Evolutionary conservation across 2,888 invertebrate genomes (phyloP).

Genomic region (Melieria omissa): DNA sequence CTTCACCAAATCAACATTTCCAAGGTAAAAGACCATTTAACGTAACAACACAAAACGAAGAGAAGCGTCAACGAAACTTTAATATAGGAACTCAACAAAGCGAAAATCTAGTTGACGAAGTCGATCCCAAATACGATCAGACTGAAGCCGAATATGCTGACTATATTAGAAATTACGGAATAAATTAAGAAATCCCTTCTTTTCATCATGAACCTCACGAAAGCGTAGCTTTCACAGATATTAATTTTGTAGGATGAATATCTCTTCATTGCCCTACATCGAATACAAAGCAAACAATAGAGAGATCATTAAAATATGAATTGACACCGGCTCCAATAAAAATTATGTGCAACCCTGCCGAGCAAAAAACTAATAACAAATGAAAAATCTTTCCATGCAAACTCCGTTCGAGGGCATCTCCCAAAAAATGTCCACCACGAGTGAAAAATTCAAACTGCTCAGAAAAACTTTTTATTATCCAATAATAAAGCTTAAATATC

Average conservation of each 20-base stretch:
- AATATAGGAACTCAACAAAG: not conserved
- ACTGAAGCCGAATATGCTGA: slow-evolving; percentile 4
- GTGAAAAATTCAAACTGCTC: too few relatives aligned
- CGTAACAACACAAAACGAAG: too few relatives aligned
- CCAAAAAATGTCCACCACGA: too few relatives aligned
- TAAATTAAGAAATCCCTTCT: not conserved
- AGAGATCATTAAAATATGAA: not conserved
- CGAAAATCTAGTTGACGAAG: slow-evolving; percentile 2
- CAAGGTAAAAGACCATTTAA: too few relatives aligned
- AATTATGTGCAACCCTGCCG: not conserved
- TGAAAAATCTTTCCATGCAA: not conserved
- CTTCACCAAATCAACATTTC: not conserved
- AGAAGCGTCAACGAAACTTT: too few relatives aligned
- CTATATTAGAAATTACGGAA: not conserved
- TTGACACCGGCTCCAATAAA: slow-evolving; percentile 6
- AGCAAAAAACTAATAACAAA: not conserved
- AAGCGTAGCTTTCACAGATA: not conserved
- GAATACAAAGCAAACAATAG: not conserved
- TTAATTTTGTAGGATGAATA: slow-evolving; percentile 8
- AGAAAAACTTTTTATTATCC: too few relatives aligned
- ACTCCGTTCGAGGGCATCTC: too few relatives aligned
- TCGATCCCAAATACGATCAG: not conserved
- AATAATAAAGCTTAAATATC: too few relatives aligned
- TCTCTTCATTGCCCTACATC: slow-evolving; percentile 5
- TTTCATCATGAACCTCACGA: too few relatives aligned